Evolutionary conservation across 2,113 vertebrate genomes (phyloP), one percentile per base, ranked within the genome.

Genomic region (Cinclus cinclus): DNA sequence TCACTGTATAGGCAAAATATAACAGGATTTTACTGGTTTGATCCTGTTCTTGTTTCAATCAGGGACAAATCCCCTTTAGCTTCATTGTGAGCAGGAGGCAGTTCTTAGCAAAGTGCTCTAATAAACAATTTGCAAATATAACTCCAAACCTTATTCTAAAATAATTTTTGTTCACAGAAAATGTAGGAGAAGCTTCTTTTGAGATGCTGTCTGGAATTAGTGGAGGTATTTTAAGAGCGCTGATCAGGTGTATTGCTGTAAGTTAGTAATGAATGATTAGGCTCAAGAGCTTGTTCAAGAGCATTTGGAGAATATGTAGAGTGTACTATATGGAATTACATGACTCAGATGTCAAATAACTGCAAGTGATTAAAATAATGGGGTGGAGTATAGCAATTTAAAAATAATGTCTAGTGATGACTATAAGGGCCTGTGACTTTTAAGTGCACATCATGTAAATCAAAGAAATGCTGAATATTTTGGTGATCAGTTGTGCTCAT

Each of bases 311-410:
- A 92, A 83, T 41, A 67, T 55, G 56, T 92, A 9, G 49, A 92
- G 46, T 47, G 35, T 83, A 28, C 82, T 86, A 3, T 73, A 55
- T 94, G 86, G 87, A 95, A 88, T 92, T 89, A 71, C 77, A 79
- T 90, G 87, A 89, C 92, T 93, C 93, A 82, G 79, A 93, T 94
- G 88, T 95, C 96, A 97, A 92, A 94, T 92, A 92, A 89, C 82
- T 95, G 46, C 31, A 10, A 95, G 83, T 33, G 4, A 94, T 96
- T 95, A 90, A 96, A 97, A 97, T 95, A 97, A 86, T 87, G 50
- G 75, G 75, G 83, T 88, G 87, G 80, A 96, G 87, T 86, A 79
- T 53, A 92, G 68, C 69, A 95, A 90, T 96, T 91, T 84, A 73
- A 90, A 97, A 96, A 77, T 70, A 96, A 80, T 47, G 41, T 80